These are phyloP conservation scores for Siphlonurus alternatus DNA, from an alignment of 2,888 invertebrate genomes.

Conservation along the genomic window DNA sequence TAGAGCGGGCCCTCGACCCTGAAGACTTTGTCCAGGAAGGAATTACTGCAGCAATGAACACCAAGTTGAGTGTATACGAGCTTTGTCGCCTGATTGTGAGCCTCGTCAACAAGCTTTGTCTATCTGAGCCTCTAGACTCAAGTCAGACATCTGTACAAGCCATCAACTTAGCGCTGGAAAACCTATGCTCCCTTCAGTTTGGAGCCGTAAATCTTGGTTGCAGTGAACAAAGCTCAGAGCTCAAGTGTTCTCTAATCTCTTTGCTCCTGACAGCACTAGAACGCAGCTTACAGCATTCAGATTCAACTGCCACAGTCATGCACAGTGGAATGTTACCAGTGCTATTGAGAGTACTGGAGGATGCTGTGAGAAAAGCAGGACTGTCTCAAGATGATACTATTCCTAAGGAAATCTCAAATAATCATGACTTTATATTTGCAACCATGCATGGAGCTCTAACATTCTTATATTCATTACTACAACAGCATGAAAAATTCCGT, in stretches of 20 bases:
- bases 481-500: slow-evolving; percentile 29
- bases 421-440: slow-evolving; percentile 40
- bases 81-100: slow-evolving; percentile 39
- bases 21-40: slow-evolving; percentile 36
- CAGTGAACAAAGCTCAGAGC: not conserved
- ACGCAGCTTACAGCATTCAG: slow-evolving; percentile 25
- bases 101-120: slow-evolving; percentile 23
- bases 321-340: slow-evolving; percentile 43
- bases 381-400: not conserved
- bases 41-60: slow-evolving; percentile 33
- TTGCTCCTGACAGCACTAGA: slow-evolving; percentile 39
- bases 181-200: slow-evolving; percentile 41
- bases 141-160: slow-evolving; percentile 39
- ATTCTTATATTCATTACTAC: slow-evolving; percentile 39
- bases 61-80: slow-evolving; percentile 35
- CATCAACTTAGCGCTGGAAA: slow-evolving; percentile 40
- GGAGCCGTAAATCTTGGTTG: slow-evolving; percentile 22
- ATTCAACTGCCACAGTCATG: slow-evolving; percentile 36
- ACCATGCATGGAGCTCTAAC: slow-evolving; percentile 38
- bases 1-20: slow-evolving; percentile 21
- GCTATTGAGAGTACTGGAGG: slow-evolving; percentile 39
- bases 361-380: slow-evolving; percentile 24
- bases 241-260: slow-evolving; percentile 36
- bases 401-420: not conserved
- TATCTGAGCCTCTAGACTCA: slow-evolving; percentile 27